Evolutionary conservation across 2,888 invertebrate genomes (phyloP).

Genomic region (Dyspetes luteomarginatus): DNA sequence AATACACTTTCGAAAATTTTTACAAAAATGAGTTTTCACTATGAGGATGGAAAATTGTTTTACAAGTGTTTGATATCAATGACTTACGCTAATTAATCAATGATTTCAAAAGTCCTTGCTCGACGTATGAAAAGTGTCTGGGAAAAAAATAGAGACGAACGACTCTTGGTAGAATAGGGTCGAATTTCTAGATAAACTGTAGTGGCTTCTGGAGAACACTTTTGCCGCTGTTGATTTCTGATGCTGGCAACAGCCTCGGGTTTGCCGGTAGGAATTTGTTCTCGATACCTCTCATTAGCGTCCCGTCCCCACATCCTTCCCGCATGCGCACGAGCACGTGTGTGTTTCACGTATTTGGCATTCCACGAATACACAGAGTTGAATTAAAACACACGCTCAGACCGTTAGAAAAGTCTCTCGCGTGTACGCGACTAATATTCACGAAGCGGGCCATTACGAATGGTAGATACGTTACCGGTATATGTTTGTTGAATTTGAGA

Average conservation of each 20-base stretch:
- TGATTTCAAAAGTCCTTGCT: slow-evolving; percentile 46
- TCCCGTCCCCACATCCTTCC: slow-evolving; percentile 59
- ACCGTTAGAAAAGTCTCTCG: slow-evolving; percentile 44
- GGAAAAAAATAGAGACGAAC: slow-evolving; percentile 41
- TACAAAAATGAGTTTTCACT: too few relatives aligned
- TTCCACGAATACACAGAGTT: slow-evolving; percentile 54
- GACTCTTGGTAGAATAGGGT: slow-evolving; percentile 65
- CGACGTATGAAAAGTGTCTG: slow-evolving; percentile 1
- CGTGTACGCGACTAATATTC: slow-evolving; percentile 11
- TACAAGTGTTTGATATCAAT: background rate
- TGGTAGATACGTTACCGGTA: too few relatives aligned
- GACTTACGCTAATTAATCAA: too few relatives aligned
- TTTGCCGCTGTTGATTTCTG: slow-evolving; percentile 25
- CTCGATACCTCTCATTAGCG: slow-evolving; percentile 79
- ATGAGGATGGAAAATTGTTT: background rate
- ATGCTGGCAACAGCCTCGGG: slow-evolving; percentile 57
- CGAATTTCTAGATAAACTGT: slow-evolving; percentile 77
- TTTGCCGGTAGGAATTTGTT: slow-evolving; percentile 77
- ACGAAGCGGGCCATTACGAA: too few relatives aligned
- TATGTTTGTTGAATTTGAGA: too few relatives aligned
- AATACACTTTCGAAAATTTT: too few relatives aligned
- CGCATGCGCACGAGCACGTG: slow-evolving; percentile 13
- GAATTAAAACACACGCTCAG: background rate
- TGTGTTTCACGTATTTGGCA: slow-evolving; percentile 46
- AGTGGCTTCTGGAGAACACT: slow-evolving; percentile 69